Conservation (phyloP, 2,113 vertebrate species). For the Cyrtonyx montezumae region DNA sequence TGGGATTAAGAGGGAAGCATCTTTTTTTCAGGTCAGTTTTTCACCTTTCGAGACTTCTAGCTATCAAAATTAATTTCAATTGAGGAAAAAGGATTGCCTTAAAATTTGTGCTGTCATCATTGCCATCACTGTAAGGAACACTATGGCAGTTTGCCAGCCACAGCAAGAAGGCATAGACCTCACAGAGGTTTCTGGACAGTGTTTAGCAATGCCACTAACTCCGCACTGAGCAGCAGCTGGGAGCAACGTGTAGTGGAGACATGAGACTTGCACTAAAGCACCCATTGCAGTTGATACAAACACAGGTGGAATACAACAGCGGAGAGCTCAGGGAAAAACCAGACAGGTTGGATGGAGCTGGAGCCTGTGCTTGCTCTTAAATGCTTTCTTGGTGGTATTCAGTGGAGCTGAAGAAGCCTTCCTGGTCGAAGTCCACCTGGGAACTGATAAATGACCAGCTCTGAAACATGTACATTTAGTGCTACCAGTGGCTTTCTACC, state of each 20-base stretch:
- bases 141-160: neutral
- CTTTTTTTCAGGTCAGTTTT: neutral
- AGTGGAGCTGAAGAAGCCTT: neutral
- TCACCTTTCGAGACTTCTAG: neutral
- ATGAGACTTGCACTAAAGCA: neutral
- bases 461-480: neutral
- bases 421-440: neutral
- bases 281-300: neutral
- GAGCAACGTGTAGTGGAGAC: neutral
- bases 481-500: neutral
- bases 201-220: neutral
- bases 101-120: neutral
- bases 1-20: neutral
- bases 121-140: neutral
- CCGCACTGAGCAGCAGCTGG: neutral
- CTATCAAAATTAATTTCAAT: neutral
- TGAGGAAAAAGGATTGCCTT: neutral
- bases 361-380: neutral
- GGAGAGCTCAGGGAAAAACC: neutral
- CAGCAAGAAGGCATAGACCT: neutral
- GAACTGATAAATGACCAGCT: neutral
- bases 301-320: neutral
- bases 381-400: neutral
- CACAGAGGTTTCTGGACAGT: neutral
- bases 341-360: neutral